Conservation (phyloP, 2,797 vertebrate genomes). For the Esox lucius region DNA sequence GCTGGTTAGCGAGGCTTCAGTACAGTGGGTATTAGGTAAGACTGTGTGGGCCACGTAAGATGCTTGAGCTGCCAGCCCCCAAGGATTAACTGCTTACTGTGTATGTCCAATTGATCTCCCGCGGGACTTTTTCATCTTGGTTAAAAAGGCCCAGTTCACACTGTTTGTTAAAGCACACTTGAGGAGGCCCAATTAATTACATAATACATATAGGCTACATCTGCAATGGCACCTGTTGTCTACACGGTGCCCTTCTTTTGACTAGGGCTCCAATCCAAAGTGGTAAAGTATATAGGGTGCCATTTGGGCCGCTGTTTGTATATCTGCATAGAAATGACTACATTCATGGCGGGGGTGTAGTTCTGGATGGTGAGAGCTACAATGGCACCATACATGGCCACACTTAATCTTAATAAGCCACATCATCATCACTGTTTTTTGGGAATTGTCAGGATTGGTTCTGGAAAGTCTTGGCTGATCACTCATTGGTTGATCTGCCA, state of each 20-base stretch:
- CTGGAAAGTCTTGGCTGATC: constrained; percentile 13
- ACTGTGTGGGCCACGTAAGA: constrained; percentile 36
- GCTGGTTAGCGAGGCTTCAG: background rate
- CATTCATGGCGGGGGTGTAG: background rate
- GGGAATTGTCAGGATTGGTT: constrained; percentile 6
- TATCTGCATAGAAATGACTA: background rate
- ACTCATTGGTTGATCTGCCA: constrained; percentile 37
- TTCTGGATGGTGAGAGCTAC: background rate
- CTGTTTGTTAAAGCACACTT: background rate
- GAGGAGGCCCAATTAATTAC: background rate
- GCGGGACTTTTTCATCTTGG: constrained; percentile 15
- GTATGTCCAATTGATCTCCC: constrained; percentile 36
- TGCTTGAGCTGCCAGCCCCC: constrained; percentile 44
- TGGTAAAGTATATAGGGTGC: background rate
- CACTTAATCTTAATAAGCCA: background rate
- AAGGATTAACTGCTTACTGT: constrained; percentile 45
- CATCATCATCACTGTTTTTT: background rate
- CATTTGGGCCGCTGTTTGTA: background rate
- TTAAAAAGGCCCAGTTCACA: background rate
- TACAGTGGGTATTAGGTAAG: constrained; percentile 14
- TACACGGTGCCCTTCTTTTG: background rate
- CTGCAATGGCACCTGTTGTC: background rate
- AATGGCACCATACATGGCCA: background rate
- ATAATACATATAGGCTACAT: too few species aligned
- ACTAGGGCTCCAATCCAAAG: background rate